Evolutionary conservation across 2,113 vertebrate genomes (phyloP).

Genomic region (Bettongia penicillata): DNA sequence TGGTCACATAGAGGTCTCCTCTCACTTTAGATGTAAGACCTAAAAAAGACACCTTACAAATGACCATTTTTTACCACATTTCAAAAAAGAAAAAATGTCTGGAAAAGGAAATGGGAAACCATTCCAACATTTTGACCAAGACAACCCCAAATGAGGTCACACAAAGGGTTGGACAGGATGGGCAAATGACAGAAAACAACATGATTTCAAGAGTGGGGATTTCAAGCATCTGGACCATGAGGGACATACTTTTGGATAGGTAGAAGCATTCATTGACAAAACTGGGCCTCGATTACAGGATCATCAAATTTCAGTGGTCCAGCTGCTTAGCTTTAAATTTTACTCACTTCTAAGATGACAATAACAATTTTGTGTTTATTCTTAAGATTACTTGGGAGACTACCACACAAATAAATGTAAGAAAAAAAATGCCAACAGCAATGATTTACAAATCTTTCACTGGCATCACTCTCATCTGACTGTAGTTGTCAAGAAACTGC

Average conservation of each 20-base stretch:
- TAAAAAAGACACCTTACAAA: neutral
- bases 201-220: neutral
- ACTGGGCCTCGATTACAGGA: neutral
- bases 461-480: slow-evolving; percentile 35
- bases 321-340: neutral
- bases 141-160: neutral
- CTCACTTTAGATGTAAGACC: neutral
- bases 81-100: neutral
- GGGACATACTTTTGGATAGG: neutral
- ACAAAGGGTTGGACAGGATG: neutral
- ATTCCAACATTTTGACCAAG: neutral
- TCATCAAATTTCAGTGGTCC: neutral
- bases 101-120: neutral
- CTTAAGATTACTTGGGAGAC: slow-evolving; percentile 13
- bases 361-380: neutral
- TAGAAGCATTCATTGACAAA: neutral
- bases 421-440: neutral
- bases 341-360: neutral
- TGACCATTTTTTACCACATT: slow-evolving; percentile 55
- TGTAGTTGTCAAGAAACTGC: slow-evolving; percentile 41
- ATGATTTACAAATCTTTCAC: slow-evolving; percentile 48
- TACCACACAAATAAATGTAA: neutral
- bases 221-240: neutral
- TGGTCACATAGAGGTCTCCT: neutral
- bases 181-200: neutral